Evolutionary conservation across 1,140 invertebrate genomes (phyloP).

Genomic region (Coptotermes formosanus): DNA sequence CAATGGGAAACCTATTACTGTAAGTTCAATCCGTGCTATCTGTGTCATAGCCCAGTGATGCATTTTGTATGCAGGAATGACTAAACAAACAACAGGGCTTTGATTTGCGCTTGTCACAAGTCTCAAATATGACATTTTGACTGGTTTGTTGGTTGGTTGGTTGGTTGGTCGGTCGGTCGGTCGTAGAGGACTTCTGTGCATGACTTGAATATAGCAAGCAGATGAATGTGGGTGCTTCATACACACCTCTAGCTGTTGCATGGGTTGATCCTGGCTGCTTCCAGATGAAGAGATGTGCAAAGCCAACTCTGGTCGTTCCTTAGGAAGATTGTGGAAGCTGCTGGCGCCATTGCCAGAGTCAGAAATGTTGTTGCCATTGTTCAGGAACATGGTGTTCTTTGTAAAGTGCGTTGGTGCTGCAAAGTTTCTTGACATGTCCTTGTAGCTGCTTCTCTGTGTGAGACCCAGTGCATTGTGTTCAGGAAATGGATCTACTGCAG

Average conservation of each 20-base stretch:
- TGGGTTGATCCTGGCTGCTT: conserved; percentile 33
- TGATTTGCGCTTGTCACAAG: no score
- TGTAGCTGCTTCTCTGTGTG: conserved; percentile 42
- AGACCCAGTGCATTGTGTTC: conserved; percentile 58
- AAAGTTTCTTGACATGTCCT: conserved; percentile 47
- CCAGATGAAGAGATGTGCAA: conserved; percentile 44
- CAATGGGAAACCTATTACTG: no score
- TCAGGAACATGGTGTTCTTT: conserved; percentile 34
- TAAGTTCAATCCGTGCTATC: no score
- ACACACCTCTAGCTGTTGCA: conserved; percentile 37
- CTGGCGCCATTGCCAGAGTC: background rate
- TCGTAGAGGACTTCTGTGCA: no score
- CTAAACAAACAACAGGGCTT: no score
- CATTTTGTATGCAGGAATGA: no score
- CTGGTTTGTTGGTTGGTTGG: no score
- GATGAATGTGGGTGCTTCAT: no score
- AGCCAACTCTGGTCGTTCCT: conserved; percentile 49
- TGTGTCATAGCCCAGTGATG: no score
- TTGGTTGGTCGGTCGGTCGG: no score
- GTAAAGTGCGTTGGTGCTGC: conserved; percentile 39
- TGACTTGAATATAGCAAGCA: no score
- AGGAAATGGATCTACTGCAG: conserved; percentile 65
- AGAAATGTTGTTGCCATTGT: conserved; percentile 20
- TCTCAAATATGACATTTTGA: no score
- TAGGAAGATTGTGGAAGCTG: conserved; percentile 31